Evolutionary conservation across 2,797 vertebrate genomes (phyloP).

Genomic region (Silurus aristotelis): DNA sequence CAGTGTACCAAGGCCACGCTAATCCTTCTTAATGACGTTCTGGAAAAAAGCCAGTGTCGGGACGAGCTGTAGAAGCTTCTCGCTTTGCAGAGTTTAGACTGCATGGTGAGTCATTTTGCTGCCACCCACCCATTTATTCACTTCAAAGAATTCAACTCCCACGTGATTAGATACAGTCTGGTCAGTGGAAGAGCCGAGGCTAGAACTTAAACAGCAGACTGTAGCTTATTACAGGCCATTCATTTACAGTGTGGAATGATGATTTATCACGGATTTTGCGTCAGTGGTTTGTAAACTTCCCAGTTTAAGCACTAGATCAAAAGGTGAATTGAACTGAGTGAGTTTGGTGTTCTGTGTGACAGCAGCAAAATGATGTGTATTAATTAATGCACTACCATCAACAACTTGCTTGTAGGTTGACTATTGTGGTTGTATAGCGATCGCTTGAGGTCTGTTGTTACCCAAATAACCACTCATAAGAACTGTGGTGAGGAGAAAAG

Average conservation of each 20-base stretch:
- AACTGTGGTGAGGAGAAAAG: not conserved
- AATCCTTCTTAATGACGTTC: slow-evolving; percentile 23
- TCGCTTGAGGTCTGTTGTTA: not conserved
- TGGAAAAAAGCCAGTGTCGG: slow-evolving; percentile 32
- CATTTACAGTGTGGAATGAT: not conserved
- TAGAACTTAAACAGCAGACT: slow-evolving; percentile 24
- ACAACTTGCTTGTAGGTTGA: not conserved
- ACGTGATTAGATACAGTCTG: slow-evolving; percentile 31
- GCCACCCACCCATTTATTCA: slow-evolving; percentile 29
- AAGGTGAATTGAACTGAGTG: not conserved
- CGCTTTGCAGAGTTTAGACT: slow-evolving; percentile 5
- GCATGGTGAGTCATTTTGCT: slow-evolving; percentile 8
- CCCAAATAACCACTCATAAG: not conserved
- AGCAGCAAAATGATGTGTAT: not conserved
- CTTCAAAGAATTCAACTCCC: slow-evolving; percentile 27
- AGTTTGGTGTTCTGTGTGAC: not conserved
- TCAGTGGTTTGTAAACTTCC: not conserved
- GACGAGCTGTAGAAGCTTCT: slow-evolving; percentile 12
- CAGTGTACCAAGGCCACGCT: slow-evolving; percentile 2
- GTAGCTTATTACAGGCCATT: slow-evolving; percentile 7
- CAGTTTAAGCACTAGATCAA: not conserved
- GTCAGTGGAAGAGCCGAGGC: slow-evolving; percentile 4
- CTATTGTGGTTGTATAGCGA: not conserved
- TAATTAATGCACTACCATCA: not conserved
- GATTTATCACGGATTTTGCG: not conserved